These are phyloP conservation scores for Crotalus viridis DNA, from an alignment of 2,113 vertebrate genomes.

Conservation along the genomic window DNA sequence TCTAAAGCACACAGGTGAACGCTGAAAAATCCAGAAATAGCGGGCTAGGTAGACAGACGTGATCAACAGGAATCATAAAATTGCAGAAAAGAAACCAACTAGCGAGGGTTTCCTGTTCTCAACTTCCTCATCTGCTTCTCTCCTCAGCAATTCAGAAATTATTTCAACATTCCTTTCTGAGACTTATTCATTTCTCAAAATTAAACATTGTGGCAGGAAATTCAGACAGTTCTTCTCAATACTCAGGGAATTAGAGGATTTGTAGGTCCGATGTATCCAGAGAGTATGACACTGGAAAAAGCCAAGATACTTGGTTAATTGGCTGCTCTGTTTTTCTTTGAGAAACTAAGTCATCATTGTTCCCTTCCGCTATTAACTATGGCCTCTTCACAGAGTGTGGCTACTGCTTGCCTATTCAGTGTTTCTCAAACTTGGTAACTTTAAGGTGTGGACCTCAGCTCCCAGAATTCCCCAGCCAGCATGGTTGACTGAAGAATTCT, in stretches of 20 bases:
- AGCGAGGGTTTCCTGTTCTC: conserved; percentile 51
- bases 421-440: not conserved
- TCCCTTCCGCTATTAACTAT: not conserved
- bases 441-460: not conserved
- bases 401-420: not conserved
- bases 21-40: conserved; percentile 1
- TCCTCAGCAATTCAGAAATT: conserved; percentile 7
- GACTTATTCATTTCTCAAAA: not conserved
- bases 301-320: not conserved
- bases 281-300: not conserved
- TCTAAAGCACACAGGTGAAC: conserved; percentile 23
- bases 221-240: not conserved
- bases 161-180: not conserved
- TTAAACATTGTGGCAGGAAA: not conserved
- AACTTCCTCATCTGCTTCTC: conserved; percentile 59
- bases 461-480: not conserved
- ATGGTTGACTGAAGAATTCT: not conserved
- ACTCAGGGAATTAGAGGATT: not conserved
- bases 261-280: not conserved
- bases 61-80: conserved; percentile 25
- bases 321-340: not conserved
- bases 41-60: not conserved
- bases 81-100: fast-evolving
- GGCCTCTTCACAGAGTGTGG: not conserved
- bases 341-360: not conserved